Base-by-base conservation (phyloP, 2,888 invertebrate genomes). In the Sceliomorpha sp. region DNA sequence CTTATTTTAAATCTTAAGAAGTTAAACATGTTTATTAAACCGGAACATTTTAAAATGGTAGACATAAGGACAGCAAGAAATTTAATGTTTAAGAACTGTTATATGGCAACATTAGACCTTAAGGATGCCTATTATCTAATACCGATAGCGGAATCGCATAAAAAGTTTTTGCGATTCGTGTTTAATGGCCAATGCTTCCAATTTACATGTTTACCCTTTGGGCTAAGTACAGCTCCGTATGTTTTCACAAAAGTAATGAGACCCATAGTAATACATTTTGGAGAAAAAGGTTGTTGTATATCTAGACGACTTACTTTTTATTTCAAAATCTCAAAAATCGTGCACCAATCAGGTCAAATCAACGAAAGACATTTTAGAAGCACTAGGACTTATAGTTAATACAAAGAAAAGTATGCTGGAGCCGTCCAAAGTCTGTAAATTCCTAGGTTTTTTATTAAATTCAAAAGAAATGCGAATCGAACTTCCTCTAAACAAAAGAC, bases 121-220 rank as follows among this genome's bases (percentile, higher is more conserved):
- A 3, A 17, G 26, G 66, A 70, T 34, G 62, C 72, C 0, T 70
- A 62, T 40, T 62, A 34, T 12, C 9, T 59, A 15, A 12, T 76
- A 1, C 63, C 72, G 1, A 37, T 72, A 9, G 8, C 55, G 6
- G 20, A 53, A 24, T 14, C 27, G 2, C 1, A 47, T 32, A 39
- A 14, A 39, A 47, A 48, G 8, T 59, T 3, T 34, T 17, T 59
- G 12, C 31, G n/a, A 8, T 10, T 12, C 6, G 15, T 10, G 17
- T 37, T 13, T 47, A 31, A 13, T 13, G 12, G 7, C 1, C 2
- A n/a, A n/a, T n/a, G n/a, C 1, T 9, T 34, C 6, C 2, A 34
- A 13, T 10, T 34, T 34, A 9, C 1, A 10, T 6, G n/a, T 7
- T 13, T 34, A 13, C 34, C 12, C 2, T 34, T 34, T 34, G 34